Evolutionary conservation across 2,797 vertebrate genomes (phyloP).

Genomic region (Myripristis murdjan): DNA sequence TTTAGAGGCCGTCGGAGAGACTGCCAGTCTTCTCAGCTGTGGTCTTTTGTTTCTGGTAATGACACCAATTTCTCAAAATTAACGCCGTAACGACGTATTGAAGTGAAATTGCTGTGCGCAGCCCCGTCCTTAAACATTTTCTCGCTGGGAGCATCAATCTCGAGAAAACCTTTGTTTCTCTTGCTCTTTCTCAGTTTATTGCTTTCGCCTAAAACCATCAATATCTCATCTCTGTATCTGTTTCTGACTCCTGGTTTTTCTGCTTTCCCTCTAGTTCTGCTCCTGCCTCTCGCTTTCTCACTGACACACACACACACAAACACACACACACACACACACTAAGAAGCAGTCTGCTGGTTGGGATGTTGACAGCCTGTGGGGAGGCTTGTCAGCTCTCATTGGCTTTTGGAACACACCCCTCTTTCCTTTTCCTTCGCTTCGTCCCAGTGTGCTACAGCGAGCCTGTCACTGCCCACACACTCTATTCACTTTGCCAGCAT

Average conservation of each 20-base stretch:
- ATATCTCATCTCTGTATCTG: neutral
- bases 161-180: neutral
- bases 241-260: slow-evolving; percentile 4
- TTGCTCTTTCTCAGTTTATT: neutral
- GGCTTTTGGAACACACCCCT: slow-evolving; percentile 47
- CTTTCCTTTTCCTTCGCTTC: slow-evolving; percentile 24
- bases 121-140: too few relatives aligned
- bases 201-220: slow-evolving; percentile 4
- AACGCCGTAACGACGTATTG: too few relatives aligned
- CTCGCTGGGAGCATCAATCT: neutral
- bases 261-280: neutral
- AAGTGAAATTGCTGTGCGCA: too few relatives aligned
- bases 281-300: neutral
- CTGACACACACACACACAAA: neutral
- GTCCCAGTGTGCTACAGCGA: slow-evolving; percentile 41
- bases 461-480: slow-evolving; percentile 58
- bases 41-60: too few relatives aligned
- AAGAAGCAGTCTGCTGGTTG: slow-evolving; percentile 16
- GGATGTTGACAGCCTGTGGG: slow-evolving; percentile 39
- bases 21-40: too few relatives aligned
- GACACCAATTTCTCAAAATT: too few relatives aligned
- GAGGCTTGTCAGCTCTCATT: slow-evolving; percentile 65
- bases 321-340: neutral
- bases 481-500: slow-evolving; percentile 8
- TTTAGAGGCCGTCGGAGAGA: too few relatives aligned